Conservation (phyloP, 2,888 invertebrate genomes). For the Dugesia japonica region DNA sequence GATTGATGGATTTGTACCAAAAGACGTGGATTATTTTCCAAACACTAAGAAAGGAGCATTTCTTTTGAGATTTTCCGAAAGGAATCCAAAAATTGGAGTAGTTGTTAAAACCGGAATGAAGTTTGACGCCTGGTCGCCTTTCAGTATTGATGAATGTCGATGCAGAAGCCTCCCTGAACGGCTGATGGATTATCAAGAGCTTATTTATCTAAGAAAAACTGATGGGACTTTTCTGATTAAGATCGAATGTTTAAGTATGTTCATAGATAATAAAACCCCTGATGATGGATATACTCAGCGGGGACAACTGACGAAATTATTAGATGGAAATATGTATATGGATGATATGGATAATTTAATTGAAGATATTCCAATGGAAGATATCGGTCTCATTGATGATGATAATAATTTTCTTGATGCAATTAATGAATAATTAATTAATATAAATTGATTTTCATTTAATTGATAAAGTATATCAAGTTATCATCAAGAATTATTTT, state of each 20-base stretch:
- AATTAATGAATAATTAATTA: neutral
- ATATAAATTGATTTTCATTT: no score
- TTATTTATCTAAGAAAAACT: neutral
- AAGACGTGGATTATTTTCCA: neutral
- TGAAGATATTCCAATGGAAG: no score
- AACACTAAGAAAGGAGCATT: neutral
- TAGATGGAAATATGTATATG: neutral
- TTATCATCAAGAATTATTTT: no score
- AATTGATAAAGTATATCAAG: no score
- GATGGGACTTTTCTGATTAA: neutral
- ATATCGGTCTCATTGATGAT: neutral
- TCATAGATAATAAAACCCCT: neutral
- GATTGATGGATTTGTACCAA: neutral
- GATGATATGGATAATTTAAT: neutral
- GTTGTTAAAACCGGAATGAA: neutral
- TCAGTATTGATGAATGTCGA: neutral
- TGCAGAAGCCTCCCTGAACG: neutral
- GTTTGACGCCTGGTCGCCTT: neutral
- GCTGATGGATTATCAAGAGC: neutral
- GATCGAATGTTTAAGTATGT: neutral
- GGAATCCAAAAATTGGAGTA: neutral
- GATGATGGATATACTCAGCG: neutral
- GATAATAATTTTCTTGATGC: neutral
- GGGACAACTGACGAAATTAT: neutral
- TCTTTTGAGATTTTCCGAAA: neutral